Evolutionary conservation across 2,888 invertebrate species (phyloP).

Genomic region (Ashinkailepas kermadecensis): DNA sequence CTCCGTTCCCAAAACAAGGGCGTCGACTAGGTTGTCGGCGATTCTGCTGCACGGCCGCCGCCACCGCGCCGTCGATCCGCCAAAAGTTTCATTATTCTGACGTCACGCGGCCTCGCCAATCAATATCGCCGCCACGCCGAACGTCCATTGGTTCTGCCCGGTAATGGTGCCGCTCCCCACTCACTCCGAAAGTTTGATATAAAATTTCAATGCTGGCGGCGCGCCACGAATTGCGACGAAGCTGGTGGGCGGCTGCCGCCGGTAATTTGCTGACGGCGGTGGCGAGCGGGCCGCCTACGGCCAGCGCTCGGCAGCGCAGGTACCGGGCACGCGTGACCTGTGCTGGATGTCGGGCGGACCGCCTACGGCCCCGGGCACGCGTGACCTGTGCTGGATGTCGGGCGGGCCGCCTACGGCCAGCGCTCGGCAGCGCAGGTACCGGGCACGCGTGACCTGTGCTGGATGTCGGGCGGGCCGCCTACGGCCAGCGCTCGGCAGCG

Average conservation of each 20-base stretch:
- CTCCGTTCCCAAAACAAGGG: neutral
- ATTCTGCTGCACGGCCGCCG: neutral
- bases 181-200: conserved; percentile 20
- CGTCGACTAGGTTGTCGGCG: neutral
- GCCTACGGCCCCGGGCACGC: neutral
- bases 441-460: no score
- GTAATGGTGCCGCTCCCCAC: conserved; percentile 6
- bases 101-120: conserved; percentile 4
- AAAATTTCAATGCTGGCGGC: conserved; percentile 19
- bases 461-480: no score
- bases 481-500: no score
- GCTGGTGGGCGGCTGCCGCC: neutral
- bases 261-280: neutral
- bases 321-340: neutral
- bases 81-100: conserved; percentile 22
- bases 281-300: neutral
- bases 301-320: neutral
- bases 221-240: neutral
- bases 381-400: no score
- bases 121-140: conserved; percentile 16
- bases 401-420: no score
- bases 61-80: neutral
- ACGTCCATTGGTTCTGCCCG: conserved; percentile 5
- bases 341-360: neutral
- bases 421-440: no score